Percentiles rank a stretch among this genome's conserved stretches.
Conservation (phyloP, 2,797 vertebrate species). For the Myotis planiceps region DNA sequence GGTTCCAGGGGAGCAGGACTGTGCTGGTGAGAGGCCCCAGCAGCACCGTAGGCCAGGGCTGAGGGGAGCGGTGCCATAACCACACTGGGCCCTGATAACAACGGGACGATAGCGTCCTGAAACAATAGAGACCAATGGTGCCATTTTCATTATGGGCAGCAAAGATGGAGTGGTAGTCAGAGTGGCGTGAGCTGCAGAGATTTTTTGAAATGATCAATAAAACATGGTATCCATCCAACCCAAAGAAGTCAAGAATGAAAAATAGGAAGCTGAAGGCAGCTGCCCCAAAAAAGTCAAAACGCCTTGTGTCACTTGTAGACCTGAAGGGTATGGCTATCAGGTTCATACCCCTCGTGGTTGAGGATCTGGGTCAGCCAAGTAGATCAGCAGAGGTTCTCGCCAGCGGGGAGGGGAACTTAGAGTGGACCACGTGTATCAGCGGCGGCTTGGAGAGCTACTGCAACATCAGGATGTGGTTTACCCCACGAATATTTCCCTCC, state of each 20-base stretch:
- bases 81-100: background rate
- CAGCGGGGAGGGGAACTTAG: too few relatives aligned
- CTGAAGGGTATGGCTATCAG: too few relatives aligned
- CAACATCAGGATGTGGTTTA: too few relatives aligned
- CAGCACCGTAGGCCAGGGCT: background rate
- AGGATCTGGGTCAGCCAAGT: background rate
- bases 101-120: background rate
- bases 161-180: background rate
- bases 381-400: background rate
- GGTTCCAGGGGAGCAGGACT: background rate
- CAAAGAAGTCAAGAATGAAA: background rate
- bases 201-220: background rate
- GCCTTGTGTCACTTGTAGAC: background rate
- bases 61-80: background rate
- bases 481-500: background rate
- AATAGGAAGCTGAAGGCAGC: background rate
- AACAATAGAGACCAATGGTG: background rate
- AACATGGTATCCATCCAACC: background rate
- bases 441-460: background rate
- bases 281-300: background rate
- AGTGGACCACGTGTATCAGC: rapidly evolving
- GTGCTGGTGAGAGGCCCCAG: background rate
- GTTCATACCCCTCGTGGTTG: rapidly evolving
- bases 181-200: background rate
- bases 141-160: background rate